Evolutionary conservation across 2,797 vertebrate species (phyloP), one percentile per base, ranked within the genome.

Genomic region (Phrynocephalus guinanensis): DNA sequence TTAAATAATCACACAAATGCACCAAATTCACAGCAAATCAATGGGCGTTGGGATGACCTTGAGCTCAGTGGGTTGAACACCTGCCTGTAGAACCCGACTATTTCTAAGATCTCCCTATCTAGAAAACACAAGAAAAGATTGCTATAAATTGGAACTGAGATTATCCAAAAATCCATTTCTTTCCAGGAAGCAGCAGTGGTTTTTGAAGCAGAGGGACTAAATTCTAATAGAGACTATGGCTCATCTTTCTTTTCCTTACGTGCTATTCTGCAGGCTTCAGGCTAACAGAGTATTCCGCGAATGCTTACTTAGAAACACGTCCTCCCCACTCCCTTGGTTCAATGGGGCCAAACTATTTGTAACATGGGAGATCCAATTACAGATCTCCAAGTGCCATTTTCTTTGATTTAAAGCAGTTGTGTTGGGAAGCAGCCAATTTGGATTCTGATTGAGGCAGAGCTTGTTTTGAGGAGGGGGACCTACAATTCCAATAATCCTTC

Each of bases 221-320:
- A 38, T 26, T 72, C 33, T 20, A 86, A 60, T 28, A 52, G 63
- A 68, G 28, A 50, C 5, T 8, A 50, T 15, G 13, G 44, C 20
- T 50, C 26, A 3, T 48, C 20, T 70, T 50, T 85, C 67, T 70
- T 22, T 15, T 38, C 20, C 30, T 28, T 30, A 13, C 28, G 38
- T n/a, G 3, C 44, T 86, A 38, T 38, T 20, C 52, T 38, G 11
- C 52, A 38, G 56, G 16, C 20, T 85, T 75, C 66, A 24, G 3
- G 22, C 24, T 38, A 60, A 20, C 72, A 84, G 56, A 48, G 13
- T 50, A 66, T 87, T 63, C 33, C 18, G 26, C 52, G 20, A 20
- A 24, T 30, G 20, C 30, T 79, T 72, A 80, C 76, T 87, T 87
- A 28, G 28, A 87, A 82, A 44, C 52, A 87, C 48, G 22, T 48